Evolutionary conservation across 2,113 vertebrate genomes (phyloP).

Genomic region (Xiphorhynchus elegans): DNA sequence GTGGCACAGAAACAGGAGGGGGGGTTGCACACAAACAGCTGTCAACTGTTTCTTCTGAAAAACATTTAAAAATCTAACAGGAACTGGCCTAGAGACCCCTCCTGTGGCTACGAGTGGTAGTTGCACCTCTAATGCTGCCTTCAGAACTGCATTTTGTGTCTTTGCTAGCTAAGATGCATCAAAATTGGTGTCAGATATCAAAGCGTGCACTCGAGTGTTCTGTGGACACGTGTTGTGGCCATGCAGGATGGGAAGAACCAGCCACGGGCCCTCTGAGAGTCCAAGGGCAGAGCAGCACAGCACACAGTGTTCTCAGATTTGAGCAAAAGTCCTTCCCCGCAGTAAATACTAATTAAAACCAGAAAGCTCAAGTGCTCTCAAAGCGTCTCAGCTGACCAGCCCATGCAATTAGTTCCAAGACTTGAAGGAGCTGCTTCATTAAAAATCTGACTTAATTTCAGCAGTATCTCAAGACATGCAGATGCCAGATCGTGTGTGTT

Average conservation of each 20-base stretch:
- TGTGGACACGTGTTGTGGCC: neutral
- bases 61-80: neutral
- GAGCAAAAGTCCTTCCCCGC: neutral
- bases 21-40: neutral
- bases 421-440: neutral
- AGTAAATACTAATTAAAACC: slow-evolving; percentile 26
- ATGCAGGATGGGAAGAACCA: neutral
- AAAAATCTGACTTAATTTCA: slow-evolving; percentile 39
- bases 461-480: neutral
- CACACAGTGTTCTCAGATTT: neutral
- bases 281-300: neutral
- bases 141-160: neutral
- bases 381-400: neutral
- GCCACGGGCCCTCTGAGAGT: neutral
- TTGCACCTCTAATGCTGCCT: neutral
- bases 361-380: neutral
- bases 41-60: neutral
- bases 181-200: neutral
- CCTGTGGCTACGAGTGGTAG: slow-evolving; percentile 35
- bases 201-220: neutral
- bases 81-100: slow-evolving; percentile 22
- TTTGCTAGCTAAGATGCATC: neutral
- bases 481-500: neutral
- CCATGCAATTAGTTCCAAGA: neutral
- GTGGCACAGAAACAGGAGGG: neutral